phyloP scores from a whole-genome alignment of 2,888 invertebrate species.

The Drosophila maculinotata region DNA sequence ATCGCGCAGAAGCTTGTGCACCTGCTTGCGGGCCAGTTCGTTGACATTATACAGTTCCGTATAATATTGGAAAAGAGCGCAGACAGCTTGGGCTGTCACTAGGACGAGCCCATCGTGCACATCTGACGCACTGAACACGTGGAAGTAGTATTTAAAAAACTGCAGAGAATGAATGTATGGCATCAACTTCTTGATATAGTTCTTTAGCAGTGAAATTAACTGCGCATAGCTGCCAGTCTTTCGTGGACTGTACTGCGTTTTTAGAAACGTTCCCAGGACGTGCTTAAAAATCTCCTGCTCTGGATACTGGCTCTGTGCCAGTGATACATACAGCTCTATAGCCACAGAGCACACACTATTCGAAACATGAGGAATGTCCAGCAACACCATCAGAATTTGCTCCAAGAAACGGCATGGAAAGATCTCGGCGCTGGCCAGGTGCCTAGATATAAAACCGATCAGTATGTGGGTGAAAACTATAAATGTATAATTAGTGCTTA shows the following conservation, averaged over 20 bases:
- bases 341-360: conserved; percentile 31
- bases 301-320: conserved; percentile 48
- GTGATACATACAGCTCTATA: conserved; percentile 46
- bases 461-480: background rate
- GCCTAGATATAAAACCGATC: conserved; percentile 21
- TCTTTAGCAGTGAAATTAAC: conserved; percentile 23
- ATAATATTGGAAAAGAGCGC: conserved; percentile 44
- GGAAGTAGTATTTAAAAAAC: conserved; percentile 37
- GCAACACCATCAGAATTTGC: conserved; percentile 46
- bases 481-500: no score
- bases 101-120: conserved; percentile 43
- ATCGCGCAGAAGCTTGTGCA: conserved; percentile 35
- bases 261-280: conserved; percentile 53
- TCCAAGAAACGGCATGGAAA: conserved; percentile 62
- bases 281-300: conserved; percentile 48
- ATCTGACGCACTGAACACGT: conserved; percentile 26
- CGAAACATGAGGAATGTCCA: conserved; percentile 14
- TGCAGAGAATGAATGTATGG: conserved; percentile 28
- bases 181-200: conserved; percentile 38
- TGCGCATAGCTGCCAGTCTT: conserved; percentile 19
- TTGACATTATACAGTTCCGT: conserved; percentile 21
- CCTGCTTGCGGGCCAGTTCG: conserved; percentile 25
- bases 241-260: conserved; percentile 25
- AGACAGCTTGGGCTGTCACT: conserved; percentile 47
- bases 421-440: conserved; percentile 54